Conservation (phyloP, 2,113 vertebrate genomes). For the Glaucidium brasilianum region DNA sequence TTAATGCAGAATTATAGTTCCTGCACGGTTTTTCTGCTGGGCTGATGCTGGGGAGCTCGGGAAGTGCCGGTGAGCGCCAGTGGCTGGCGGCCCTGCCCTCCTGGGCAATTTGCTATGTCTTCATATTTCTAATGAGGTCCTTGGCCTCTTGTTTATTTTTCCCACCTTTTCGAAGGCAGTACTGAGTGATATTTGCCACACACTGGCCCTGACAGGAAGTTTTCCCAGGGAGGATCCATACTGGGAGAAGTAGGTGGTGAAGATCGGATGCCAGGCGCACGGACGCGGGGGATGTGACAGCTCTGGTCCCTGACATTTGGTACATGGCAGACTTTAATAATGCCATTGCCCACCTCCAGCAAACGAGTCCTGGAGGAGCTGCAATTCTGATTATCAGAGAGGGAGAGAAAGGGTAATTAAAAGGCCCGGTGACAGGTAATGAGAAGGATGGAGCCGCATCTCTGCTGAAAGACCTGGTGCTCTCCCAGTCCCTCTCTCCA, state of each 20-base stretch:
- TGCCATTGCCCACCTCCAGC: not conserved
- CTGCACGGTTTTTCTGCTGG: not conserved
- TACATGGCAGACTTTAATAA: not conserved
- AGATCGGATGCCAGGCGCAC: rapidly evolving
- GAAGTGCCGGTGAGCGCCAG: rapidly evolving
- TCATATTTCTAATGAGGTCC: no score
- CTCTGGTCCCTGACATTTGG: not conserved
- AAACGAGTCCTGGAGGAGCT: not conserved
- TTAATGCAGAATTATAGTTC: not conserved
- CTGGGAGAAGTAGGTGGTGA: not conserved
- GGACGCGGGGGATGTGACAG: no score
- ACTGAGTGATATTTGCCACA: rapidly evolving
- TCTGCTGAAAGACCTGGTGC: not conserved
- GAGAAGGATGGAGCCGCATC: not conserved
- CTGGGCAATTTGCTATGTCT: rapidly evolving
- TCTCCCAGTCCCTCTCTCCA: rapidly evolving
- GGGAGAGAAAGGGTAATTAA: not conserved
- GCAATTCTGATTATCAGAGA: not conserved
- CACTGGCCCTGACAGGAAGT: not conserved
- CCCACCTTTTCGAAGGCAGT: not conserved
- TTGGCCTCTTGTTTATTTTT: not conserved
- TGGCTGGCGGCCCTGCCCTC: rapidly evolving
- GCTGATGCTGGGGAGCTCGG: rapidly evolving
- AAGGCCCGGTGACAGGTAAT: not conserved
- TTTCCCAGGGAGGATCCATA: not conserved